Evolutionary conservation across 2,888 invertebrate genomes (phyloP).

Genomic region (Chymomyza fuscimana): DNA sequence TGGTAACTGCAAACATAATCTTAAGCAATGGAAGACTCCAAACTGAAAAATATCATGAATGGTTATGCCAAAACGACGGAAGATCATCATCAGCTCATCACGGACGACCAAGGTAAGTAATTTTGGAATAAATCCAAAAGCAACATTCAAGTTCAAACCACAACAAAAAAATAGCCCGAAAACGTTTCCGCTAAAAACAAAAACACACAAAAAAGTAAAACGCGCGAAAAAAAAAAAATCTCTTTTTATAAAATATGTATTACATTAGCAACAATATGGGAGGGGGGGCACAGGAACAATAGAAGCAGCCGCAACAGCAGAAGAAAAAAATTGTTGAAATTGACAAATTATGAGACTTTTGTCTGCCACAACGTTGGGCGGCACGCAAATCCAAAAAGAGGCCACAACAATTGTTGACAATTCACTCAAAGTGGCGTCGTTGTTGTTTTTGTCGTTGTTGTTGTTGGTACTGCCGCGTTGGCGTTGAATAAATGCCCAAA

Average conservation of each 20-base stretch:
- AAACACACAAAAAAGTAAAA: conserved; percentile 11
- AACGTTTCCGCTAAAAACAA: conserved; percentile 2
- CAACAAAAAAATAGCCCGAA: conserved; percentile 2
- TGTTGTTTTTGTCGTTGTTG: conserved; percentile 3
- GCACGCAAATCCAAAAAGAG: conserved; percentile 62
- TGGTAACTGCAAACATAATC: background rate
- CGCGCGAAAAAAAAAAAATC: background rate
- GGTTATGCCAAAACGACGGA: conserved; percentile 60
- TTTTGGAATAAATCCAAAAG: conserved; percentile 4
- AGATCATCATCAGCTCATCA: conserved; percentile 64
- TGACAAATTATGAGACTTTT: conserved; percentile 73
- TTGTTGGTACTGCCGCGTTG: conserved; percentile 39
- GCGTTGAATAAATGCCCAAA: conserved; percentile 72
- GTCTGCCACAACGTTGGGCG: conserved; percentile 42
- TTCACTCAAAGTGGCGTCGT: conserved; percentile 60
- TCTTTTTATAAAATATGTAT: conserved; percentile 14
- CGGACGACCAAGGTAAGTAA: conserved; percentile 58
- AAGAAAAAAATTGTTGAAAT: conserved; percentile 58
- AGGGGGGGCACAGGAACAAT: conserved; percentile 4
- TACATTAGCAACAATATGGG: conserved; percentile 18
- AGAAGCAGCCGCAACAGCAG: conserved; percentile 1
- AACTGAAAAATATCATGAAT: conserved; percentile 63
- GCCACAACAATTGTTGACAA: conserved; percentile 72
- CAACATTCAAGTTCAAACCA: conserved; percentile 27
- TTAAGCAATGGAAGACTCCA: conserved; percentile 39